phyloP scores from a whole-genome alignment of 2,113 vertebrate species.

The Pachycephala philippinensis region DNA sequence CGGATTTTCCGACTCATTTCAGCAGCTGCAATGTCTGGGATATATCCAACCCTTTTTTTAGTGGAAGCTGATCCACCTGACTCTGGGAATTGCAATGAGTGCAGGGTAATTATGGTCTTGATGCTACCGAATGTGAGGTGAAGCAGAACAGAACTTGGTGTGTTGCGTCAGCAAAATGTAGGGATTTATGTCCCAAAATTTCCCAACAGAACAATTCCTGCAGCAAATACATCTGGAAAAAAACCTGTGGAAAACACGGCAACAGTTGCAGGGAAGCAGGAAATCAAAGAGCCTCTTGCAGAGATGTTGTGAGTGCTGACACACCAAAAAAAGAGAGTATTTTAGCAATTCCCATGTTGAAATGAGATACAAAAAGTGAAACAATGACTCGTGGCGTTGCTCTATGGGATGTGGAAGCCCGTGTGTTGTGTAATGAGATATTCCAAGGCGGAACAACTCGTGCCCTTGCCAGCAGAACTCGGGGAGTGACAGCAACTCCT shows the following conservation, averaged over 20 bases:
- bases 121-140: background rate
- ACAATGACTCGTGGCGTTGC: background rate
- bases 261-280: background rate
- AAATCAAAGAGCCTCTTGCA: background rate
- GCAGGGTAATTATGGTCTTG: background rate
- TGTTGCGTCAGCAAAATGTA: background rate
- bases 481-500: background rate
- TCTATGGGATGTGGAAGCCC: background rate
- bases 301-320: background rate
- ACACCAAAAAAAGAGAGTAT: background rate
- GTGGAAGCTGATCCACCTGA: background rate
- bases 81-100: background rate
- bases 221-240: background rate
- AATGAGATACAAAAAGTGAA: background rate
- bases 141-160: background rate
- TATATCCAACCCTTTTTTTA: background rate
- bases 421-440: background rate
- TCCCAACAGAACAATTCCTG: background rate
- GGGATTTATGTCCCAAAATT: background rate
- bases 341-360: background rate
- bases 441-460: slow-evolving; percentile 25
- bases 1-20: background rate
- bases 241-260: background rate
- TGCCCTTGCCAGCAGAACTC: slow-evolving; percentile 3
- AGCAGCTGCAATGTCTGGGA: background rate